Evolutionary conservation across 2,797 vertebrate genomes (phyloP).

Genomic region (Melanotaenia nigrans): DNA sequence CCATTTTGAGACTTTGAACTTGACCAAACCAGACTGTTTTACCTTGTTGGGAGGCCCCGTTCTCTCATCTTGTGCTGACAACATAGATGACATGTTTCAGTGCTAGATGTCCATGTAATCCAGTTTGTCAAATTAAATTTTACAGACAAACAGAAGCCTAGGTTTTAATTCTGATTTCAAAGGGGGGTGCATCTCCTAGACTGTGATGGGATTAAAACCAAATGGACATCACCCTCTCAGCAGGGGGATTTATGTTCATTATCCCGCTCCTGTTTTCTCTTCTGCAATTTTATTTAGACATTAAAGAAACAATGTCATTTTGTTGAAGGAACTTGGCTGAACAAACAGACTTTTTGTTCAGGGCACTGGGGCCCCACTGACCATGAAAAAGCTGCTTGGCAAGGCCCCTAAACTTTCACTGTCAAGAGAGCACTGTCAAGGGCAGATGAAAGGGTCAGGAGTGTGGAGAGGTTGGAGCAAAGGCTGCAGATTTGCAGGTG

Average conservation of each 20-base stretch:
- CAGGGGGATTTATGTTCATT: conserved; percentile 26
- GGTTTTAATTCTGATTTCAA: conserved; percentile 26
- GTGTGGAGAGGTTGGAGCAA: conserved; percentile 3
- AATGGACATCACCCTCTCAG: background rate
- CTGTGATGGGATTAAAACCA: conserved; percentile 10
- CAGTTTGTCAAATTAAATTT: conserved; percentile 36
- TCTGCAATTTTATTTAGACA: conserved; percentile 25
- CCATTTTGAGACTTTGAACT: conserved; percentile 75
- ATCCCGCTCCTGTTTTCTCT: conserved; percentile 24
- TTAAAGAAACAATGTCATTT: conserved; percentile 36
- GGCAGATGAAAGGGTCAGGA: conserved; percentile 47
- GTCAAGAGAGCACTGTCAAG: conserved; percentile 23
- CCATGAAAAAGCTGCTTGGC: conserved; percentile 30
- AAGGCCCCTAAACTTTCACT: conserved; percentile 49
- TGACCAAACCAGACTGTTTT: conserved; percentile 65
- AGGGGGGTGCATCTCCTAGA: conserved; percentile 5
- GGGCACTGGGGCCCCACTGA: conserved; percentile 39
- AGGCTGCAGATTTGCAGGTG: conserved; percentile 36
- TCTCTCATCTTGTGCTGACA: conserved; percentile 43
- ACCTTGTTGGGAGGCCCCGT: conserved; percentile 29
- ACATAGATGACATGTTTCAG: conserved; percentile 51
- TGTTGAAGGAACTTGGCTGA: conserved; percentile 19
- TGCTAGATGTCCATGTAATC: conserved; percentile 31
- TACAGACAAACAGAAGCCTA: background rate
- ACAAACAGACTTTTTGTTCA: conserved; percentile 56